phyloP scores from a whole-genome alignment of 2,113 vertebrate genomes.

The Dasyurus viverrinus region DNA sequence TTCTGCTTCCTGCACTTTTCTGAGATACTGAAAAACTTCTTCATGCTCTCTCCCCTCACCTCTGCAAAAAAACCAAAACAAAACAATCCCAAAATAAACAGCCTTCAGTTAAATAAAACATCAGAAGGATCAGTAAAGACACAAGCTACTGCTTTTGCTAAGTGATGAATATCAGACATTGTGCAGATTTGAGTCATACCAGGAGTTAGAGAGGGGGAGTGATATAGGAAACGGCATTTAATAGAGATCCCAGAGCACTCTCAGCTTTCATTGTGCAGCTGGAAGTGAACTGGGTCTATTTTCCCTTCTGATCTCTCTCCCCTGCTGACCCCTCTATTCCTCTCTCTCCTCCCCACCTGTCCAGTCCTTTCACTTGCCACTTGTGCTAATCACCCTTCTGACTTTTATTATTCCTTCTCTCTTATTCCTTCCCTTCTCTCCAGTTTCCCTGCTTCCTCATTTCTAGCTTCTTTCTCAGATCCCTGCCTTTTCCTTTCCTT shows the following conservation, averaged over 20 bases:
- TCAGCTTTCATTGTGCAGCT: neutral
- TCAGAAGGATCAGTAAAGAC: neutral
- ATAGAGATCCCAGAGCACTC: neutral
- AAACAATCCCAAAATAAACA: neutral
- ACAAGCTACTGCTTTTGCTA: neutral
- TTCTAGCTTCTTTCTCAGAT: neutral
- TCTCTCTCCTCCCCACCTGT: conserved; percentile 8
- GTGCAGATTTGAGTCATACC: neutral
- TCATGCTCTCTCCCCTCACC: neutral
- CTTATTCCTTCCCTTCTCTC: neutral
- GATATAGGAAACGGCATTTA: neutral
- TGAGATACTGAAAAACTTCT: neutral
- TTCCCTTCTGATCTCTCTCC: neutral
- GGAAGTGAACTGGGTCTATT: conserved; percentile 3
- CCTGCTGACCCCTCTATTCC: neutral
- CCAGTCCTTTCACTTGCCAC: neutral
- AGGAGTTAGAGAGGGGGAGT: neutral
- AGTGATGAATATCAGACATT: neutral
- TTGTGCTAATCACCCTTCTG: neutral
- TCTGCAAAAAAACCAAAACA: too few relatives aligned
- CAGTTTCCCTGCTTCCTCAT: neutral
- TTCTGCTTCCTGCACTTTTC: neutral
- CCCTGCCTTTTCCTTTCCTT: neutral
- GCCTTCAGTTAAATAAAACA: conserved; percentile 34
- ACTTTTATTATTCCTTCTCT: neutral